These are phyloP conservation scores for Lineus longissimus DNA, from an alignment of 1,140 invertebrate species.

Conservation along the genomic window DNA sequence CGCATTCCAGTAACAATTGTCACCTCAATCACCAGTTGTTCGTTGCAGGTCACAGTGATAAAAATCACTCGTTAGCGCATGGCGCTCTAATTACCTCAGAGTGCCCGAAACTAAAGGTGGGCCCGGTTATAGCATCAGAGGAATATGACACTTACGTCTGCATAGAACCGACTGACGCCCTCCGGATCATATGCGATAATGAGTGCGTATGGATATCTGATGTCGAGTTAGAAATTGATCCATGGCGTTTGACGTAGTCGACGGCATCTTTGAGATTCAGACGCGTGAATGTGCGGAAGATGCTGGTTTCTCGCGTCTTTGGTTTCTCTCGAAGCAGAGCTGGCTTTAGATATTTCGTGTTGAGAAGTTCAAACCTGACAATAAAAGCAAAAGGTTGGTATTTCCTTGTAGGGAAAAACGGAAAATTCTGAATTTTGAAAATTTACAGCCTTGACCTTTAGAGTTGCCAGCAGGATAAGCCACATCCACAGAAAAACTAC, in stretches of 20 bases:
- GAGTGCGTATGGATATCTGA: slow-evolving; percentile 5
- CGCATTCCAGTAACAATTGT: too few relatives aligned
- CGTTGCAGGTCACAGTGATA: too few relatives aligned
- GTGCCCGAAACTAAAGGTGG: too few relatives aligned
- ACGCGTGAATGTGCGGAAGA: slow-evolving; percentile 90
- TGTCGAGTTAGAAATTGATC: slow-evolving; percentile 46
- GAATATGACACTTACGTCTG: too few relatives aligned
- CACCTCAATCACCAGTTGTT: too few relatives aligned
- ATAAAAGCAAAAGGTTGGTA: slow-evolving; percentile 16
- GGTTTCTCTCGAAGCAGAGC: slow-evolving; percentile 76
- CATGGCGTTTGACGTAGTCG: slow-evolving; percentile 78
- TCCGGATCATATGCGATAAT: slow-evolving; percentile 13
- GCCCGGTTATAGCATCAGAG: too few relatives aligned
- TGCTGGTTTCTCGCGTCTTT: slow-evolving; percentile 84
- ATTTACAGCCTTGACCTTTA: too few relatives aligned
- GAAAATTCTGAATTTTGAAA: neutral
- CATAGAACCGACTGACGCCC: too few relatives aligned
- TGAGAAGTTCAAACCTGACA: slow-evolving; percentile 83
- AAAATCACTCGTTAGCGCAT: too few relatives aligned
- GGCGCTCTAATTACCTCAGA: too few relatives aligned
- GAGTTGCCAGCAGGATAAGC: too few relatives aligned
- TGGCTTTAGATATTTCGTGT: slow-evolving; percentile 87
- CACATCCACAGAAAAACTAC: neutral
- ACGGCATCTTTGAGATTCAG: slow-evolving; percentile 89
- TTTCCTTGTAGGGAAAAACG: neutral